Base-by-base conservation (phyloP, 1,140 invertebrate species). In the Reticulitermes speratus region DNA sequence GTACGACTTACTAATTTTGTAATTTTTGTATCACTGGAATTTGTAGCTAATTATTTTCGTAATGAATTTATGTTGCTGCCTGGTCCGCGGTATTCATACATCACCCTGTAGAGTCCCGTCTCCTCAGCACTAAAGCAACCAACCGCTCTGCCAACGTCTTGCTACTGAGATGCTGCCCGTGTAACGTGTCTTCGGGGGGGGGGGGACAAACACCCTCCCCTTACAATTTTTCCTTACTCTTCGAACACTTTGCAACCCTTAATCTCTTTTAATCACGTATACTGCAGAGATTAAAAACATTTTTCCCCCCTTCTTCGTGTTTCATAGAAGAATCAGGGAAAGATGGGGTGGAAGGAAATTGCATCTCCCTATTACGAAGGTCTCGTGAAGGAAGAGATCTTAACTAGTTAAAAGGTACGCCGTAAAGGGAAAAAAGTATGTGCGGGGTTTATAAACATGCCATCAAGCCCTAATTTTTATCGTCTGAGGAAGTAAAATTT, bases 181-280 rank as follows among this genome's bases (percentile, higher is more conserved):
- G 44, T 84, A 44, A 75, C 83, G 7, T 25, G 44, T 55, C n/a
- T 19, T 44, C 45, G 14, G 2, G 38, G 38, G 38, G 38, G 2
- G 2, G 48, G 19, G 83, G 48, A n/a, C 23, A 52, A 84, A 52
- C 83, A 45, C 48, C 19, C 5, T 84, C 45, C 45, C 21, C 83
- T 16, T 48, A 48, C 45, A 25, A 75, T 75, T 75, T 30, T 30
- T 75, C n/a, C 65, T 30, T 75, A 75, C n/a, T 75, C 65, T 75
- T 75, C 65, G 65, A 75, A 55, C 83, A 84, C 83, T 85, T 85
- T 59, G 59, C 85, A 55, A 75, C 75, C 85, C n/a, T 85, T 85
- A 85, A 85, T 85, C 85, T 82, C 85, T 85, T 85, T 75, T 85
- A 85, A 85, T 85, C 85, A 85, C 65, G 85, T 85, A 65, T 85